Base-by-base conservation (phyloP, 2,888 invertebrate genomes). In the Ganaspis brasiliensis region DNA sequence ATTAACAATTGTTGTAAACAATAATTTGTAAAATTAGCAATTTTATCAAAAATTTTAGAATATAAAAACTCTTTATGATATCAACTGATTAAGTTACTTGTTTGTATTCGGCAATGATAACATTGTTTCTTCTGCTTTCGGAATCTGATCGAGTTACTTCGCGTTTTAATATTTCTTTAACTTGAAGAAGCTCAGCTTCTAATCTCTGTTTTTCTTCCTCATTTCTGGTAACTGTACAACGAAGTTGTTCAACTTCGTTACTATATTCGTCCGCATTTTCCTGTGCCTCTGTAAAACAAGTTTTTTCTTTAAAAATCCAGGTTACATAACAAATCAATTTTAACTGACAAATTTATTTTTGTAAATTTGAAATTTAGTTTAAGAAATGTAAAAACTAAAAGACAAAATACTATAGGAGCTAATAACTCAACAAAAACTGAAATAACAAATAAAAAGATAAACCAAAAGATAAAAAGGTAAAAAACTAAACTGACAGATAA, bases 31-130 rank as follows among this genome's bases (percentile, higher is more conserved):
- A n/a, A n/a, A n/a, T n/a, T n/a, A n/a, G n/a, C n/a, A n/a, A n/a
- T n/a, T n/a, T n/a, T n/a, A n/a, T n/a, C n/a, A n/a, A n/a, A n/a
- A n/a, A n/a, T n/a, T n/a, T n/a, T n/a, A n/a, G n/a, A n/a, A n/a
- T n/a, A n/a, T n/a, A n/a, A n/a, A n/a, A n/a, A n/a, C n/a, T n/a
- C n/a, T n/a, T 61, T 12, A 4, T 24, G 10, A 56, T 14, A 21
- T 12, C 26, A 26, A 26, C 14, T 26, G 56, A 61, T 61, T 45
- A 14, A 61, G 40, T 78, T 87, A 94, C 94, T 92, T 97, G 95
- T 91, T 98, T 97, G 89, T 98, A 99, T 87, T 99, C 98, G 70
- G 95, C 93, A 83, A 98, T 97, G 57, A 98, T 98, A 19, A 95
- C 95, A 57, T 94, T 93, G 90, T 96, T 96, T 87, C 96, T 94